Percentiles rank a stretch among this genome's conserved stretches.
phyloP scores from a whole-genome alignment of 2,113 vertebrate species.

The Pica pica region DNA sequence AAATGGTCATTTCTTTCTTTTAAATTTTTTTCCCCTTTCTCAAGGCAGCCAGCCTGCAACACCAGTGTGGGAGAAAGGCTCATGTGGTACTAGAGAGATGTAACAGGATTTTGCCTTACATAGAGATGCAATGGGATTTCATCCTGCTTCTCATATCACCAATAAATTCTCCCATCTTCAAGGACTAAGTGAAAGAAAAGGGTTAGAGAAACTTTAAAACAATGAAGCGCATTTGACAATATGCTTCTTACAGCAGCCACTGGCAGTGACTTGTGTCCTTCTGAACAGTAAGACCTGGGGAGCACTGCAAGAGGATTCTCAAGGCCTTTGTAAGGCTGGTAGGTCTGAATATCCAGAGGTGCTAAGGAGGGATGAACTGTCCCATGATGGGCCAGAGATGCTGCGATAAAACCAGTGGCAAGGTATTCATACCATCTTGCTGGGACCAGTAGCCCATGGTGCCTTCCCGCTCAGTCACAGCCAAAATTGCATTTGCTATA shows the following conservation, averaged over 20 bases:
- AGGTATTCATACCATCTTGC: neutral
- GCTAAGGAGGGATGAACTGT: neutral
- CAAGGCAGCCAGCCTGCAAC: neutral
- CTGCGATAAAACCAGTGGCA: neutral
- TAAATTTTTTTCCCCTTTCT: neutral
- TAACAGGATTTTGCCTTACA: neutral
- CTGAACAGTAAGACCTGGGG: neutral
- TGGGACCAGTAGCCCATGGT: neutral
- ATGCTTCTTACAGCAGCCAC: neutral
- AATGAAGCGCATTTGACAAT: neutral
- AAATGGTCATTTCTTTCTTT: neutral
- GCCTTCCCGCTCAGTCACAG: neutral
- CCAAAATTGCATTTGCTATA: neutral
- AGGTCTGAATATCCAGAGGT: neutral
- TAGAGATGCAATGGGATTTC: neutral
- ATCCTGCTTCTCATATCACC: neutral
- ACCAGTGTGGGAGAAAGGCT: neutral
- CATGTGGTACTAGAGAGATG: fast-evolving
- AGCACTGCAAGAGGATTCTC: neutral
- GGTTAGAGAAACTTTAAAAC: neutral
- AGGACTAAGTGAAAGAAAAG: neutral
- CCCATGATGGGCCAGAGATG: neutral
- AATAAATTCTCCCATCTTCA: neutral
- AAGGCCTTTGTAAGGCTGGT: neutral
- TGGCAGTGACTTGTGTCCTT: neutral